These are phyloP conservation scores for Parthenolecanium corni DNA, from an alignment of 2,888 invertebrate species.

Conservation along the genomic window DNA sequence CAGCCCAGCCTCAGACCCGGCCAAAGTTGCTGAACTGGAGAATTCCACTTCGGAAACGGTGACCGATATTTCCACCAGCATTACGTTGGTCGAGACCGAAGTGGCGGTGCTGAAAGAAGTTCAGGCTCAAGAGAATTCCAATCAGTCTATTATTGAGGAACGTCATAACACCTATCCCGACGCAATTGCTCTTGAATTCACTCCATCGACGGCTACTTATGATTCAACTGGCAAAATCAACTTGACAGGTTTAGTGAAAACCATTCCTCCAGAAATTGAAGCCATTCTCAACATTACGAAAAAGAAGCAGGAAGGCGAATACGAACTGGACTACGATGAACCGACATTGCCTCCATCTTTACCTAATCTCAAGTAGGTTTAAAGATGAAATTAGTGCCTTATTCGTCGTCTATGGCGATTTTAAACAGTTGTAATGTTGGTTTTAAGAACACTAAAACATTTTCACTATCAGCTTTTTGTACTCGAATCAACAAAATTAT, in stretches of 20 bases:
- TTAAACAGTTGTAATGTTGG: background rate
- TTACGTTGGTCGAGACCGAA: background rate
- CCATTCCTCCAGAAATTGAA: slow-evolving; percentile 6
- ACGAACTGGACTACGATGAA: slow-evolving; percentile 57
- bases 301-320: slow-evolving; percentile 40
- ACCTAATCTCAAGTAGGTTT: slow-evolving; percentile 59
- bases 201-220: background rate
- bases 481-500: no score
- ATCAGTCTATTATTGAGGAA: background rate
- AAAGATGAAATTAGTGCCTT: no score
- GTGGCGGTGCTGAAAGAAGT: background rate
- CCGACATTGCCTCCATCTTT: slow-evolving; percentile 68
- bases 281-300: slow-evolving; percentile 40
- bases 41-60: background rate
- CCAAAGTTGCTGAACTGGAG: background rate
- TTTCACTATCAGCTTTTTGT: no score
- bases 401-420: background rate
- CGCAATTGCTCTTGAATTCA: no score
- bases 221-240: background rate
- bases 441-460: no score
- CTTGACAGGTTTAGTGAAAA: background rate
- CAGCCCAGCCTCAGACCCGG: background rate
- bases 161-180: background rate
- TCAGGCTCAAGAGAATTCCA: background rate
- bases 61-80: slow-evolving; percentile 2